phyloP scores from a whole-genome alignment of 2,113 vertebrate genomes.

The Periophthalmus modestus region DNA sequence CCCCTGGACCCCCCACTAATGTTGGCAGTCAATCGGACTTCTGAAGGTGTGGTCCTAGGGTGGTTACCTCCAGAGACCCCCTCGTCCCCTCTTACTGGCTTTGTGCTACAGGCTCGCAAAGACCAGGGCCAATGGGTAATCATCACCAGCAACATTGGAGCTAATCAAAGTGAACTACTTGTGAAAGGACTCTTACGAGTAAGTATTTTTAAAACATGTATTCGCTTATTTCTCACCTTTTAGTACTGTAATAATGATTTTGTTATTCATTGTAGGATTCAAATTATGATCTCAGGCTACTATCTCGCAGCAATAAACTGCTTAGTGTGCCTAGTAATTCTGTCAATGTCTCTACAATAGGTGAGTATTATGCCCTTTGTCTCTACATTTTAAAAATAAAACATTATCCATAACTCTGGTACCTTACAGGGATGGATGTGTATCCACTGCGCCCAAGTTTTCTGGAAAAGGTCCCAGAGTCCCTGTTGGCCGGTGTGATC shows the following conservation, averaged over 20 bases:
- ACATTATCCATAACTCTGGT: neutral
- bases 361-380: conserved; percentile 65
- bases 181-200: conserved; percentile 91
- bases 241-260: conserved; percentile 1
- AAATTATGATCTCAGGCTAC: conserved; percentile 88
- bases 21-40: conserved; percentile 82
- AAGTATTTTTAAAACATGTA: conserved; percentile 13
- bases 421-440: conserved; percentile 86
- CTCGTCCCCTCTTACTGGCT: conserved; percentile 79
- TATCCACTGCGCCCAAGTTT: conserved; percentile 86
- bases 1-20: conserved; percentile 80
- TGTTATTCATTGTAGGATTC: conserved; percentile 78
- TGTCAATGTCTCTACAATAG: conserved; percentile 86
- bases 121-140: conserved; percentile 85
- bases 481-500: conserved; percentile 87
- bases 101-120: conserved; percentile 85
- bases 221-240: neutral
- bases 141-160: conserved; percentile 79
- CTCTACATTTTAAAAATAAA: neutral
- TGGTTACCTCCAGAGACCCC: conserved; percentile 81
- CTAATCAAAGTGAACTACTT: conserved; percentile 81
- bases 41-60: conserved; percentile 81
- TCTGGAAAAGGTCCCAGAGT: conserved; percentile 84
- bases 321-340: conserved; percentile 89
- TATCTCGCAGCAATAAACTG: conserved; percentile 84